A percentile compares a stretch with the other conserved stretches of the same genome.
Evolutionary conservation across 2,113 vertebrate genomes (phyloP).

Genomic region (Xiphophorus maculatus): DNA sequence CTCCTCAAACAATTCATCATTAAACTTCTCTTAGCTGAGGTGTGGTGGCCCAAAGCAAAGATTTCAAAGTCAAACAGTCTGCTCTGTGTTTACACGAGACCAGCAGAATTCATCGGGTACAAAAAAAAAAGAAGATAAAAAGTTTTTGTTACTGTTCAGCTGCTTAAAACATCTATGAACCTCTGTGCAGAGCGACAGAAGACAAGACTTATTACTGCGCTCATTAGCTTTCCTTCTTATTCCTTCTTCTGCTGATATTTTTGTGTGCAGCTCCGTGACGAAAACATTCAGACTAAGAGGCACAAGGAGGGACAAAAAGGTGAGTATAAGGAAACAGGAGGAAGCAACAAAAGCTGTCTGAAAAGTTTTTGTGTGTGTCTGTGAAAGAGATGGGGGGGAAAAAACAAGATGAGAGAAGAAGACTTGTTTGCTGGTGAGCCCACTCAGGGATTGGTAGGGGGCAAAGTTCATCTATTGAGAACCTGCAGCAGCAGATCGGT

Average conservation of each 20-base stretch:
- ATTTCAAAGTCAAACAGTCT: conserved; percentile 53
- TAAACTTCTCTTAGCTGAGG: conserved; percentile 21
- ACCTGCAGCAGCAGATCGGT: conserved; percentile 50
- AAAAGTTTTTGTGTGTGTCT: neutral
- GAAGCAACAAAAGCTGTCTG: conserved; percentile 29
- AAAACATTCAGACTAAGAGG: conserved; percentile 1
- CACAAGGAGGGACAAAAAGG: conserved; percentile 14
- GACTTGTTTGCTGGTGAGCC: conserved; percentile 60
- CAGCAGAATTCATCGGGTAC: conserved; percentile 23
- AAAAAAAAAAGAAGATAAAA: conserved; percentile 20
- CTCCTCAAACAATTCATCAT: conserved; percentile 4
- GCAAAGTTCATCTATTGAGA: conserved; percentile 71
- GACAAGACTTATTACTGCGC: conserved; percentile 65
- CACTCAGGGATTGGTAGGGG: conserved; percentile 53
- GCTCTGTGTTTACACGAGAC: conserved; percentile 29
- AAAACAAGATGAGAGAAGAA: conserved; percentile 43
- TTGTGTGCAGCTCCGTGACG: neutral
- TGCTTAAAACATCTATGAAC: conserved; percentile 16
- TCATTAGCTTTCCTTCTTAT: conserved; percentile 25
- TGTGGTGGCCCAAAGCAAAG: conserved; percentile 33
- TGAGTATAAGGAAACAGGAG: conserved; percentile 4
- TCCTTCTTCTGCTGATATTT: conserved; percentile 10
- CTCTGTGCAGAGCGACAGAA: conserved; percentile 44
- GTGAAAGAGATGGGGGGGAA: conserved; percentile 28
- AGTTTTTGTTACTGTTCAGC: conserved; percentile 27